Percentiles rank a stretch among this genome's conserved stretches.
phyloP scores from a whole-genome alignment of 2,888 invertebrate genomes.

The Heliconius aoede region DNA sequence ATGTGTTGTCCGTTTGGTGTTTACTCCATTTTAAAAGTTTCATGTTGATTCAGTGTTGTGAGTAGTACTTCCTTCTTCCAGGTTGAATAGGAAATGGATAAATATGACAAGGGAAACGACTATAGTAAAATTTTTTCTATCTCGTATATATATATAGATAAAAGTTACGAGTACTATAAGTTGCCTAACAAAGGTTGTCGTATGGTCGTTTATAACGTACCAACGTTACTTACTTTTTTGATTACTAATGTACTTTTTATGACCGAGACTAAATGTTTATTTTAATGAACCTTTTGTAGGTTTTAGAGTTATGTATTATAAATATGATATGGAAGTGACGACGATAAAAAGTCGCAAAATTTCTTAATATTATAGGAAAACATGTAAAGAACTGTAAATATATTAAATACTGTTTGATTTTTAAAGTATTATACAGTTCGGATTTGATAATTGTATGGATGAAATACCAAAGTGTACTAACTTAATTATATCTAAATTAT shows the following conservation, averaged over 20 bases:
- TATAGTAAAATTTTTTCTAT: slow-evolving; percentile 2
- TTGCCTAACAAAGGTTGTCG: slow-evolving; percentile 6
- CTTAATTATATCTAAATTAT: background rate
- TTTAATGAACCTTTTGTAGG: slow-evolving; percentile 13
- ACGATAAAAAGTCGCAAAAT: background rate
- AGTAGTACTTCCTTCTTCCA: slow-evolving; percentile 25
- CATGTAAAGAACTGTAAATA: slow-evolving; percentile 23
- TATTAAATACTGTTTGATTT: slow-evolving; percentile 11
- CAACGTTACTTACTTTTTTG: slow-evolving; percentile 13
- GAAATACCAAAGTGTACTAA: background rate
- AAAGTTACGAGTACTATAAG: background rate
- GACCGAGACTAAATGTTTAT: slow-evolving; percentile 25
- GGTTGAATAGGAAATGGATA: slow-evolving; percentile 10
- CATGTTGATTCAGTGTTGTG: slow-evolving; percentile 26
- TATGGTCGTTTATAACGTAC: background rate
- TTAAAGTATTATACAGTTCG: slow-evolving; percentile 21
- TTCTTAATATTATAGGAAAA: slow-evolving; percentile 13
- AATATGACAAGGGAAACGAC: background rate
- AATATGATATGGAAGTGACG: background rate
- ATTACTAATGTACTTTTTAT: slow-evolving; percentile 18
- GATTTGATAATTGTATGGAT: background rate
- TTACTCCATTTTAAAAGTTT: slow-evolving; percentile 25
- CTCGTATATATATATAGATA: slow-evolving; percentile 6
- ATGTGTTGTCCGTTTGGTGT: slow-evolving; percentile 43
- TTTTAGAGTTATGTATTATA: slow-evolving; percentile 11